Base-by-base conservation (phyloP, 2,113 vertebrate genomes). In the Arothron firmamentum region DNA sequence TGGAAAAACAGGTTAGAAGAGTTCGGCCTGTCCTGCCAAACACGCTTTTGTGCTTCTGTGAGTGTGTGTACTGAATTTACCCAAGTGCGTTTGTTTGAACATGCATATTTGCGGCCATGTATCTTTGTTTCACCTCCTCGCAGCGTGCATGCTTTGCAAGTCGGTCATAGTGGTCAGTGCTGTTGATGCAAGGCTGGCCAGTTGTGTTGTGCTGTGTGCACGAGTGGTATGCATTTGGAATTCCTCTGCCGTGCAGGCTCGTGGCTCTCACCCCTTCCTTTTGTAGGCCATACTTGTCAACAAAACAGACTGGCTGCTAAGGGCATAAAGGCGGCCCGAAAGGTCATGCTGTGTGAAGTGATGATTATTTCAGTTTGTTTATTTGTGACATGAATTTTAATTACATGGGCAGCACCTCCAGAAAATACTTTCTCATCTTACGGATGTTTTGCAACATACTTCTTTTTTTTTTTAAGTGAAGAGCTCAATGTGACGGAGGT, bases 241-340 rank as follows among this genome's bases (percentile, higher is more conserved):
- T 86, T 88, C 83, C 83, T 81, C 53, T 80, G 78, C 65, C 70
- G 62, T 76, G 77, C 70, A 74, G 67, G 70, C 75, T 34, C 72
- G 47, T 56, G 14, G 6, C 57, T 16, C 56, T 4, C 31, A 49
- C 11, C 46, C 55, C 48, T 12, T 59, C 21, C 47, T 59, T 79
- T 71, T 84, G 77, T 81, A 47, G 50, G 48, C 41, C 12, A 23
- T 75, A 72, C 80, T 71, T 80, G 81, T 83, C 81, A 84, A 84
- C 78, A 86, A 75, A 72, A 71, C 1, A 34, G 20, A 45, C 25
- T 3, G 5, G 61, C 38, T 69, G 17, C 28, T 62, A 21, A 66
- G 70, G 65, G 51, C 56, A 66, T 49, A 53, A 58, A 71, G 56
- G 17, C 58, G 0, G 43, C 31, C 64, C 4, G 5, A 14, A 62